Evolutionary conservation across 1,140 invertebrate genomes (phyloP).

Genomic region (Drosophila arawakana): DNA sequence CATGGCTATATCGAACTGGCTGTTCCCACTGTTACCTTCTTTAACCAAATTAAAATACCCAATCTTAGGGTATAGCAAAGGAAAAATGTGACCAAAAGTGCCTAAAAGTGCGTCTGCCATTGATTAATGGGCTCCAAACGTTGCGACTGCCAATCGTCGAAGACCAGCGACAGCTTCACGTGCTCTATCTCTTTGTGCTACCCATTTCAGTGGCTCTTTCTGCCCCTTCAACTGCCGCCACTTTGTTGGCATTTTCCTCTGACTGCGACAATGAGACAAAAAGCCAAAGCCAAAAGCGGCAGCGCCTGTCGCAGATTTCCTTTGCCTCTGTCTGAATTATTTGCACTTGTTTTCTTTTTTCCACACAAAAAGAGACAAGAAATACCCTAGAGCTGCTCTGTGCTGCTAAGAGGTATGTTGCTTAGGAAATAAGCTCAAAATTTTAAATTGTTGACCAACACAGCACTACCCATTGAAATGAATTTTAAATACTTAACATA

Average conservation of each 20-base stretch:
- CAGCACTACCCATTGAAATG: too few relatives aligned
- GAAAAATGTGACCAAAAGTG: slow-evolving; percentile 25
- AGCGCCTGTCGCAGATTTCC: slow-evolving; percentile 32
- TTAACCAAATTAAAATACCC: too few relatives aligned
- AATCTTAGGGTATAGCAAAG: too few relatives aligned
- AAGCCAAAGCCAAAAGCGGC: slow-evolving; percentile 38
- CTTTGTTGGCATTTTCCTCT: slow-evolving; percentile 16
- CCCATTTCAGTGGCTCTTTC: not conserved
- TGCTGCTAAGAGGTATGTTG: not conserved
- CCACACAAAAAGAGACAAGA: too few relatives aligned
- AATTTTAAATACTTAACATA: too few relatives aligned
- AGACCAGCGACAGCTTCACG: not conserved
- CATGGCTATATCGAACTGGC: too few relatives aligned
- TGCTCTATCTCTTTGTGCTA: slow-evolving; percentile 2
- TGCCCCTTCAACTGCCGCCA: not conserved
- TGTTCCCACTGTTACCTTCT: too few relatives aligned
- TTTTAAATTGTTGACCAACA: too few relatives aligned
- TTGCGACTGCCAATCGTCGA: slow-evolving; percentile 49
- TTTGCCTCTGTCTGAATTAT: slow-evolving; percentile 26
- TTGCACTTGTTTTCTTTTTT: slow-evolving; percentile 8
- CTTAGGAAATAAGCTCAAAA: too few relatives aligned
- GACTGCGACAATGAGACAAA: slow-evolving; percentile 51
- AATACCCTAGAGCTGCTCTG: slow-evolving; percentile 3
- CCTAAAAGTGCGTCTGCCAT: slow-evolving; percentile 49
- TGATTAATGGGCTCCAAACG: slow-evolving; percentile 60